Conservation (phyloP, 2,888 invertebrate species). For the Pemphredon lugubris region DNA sequence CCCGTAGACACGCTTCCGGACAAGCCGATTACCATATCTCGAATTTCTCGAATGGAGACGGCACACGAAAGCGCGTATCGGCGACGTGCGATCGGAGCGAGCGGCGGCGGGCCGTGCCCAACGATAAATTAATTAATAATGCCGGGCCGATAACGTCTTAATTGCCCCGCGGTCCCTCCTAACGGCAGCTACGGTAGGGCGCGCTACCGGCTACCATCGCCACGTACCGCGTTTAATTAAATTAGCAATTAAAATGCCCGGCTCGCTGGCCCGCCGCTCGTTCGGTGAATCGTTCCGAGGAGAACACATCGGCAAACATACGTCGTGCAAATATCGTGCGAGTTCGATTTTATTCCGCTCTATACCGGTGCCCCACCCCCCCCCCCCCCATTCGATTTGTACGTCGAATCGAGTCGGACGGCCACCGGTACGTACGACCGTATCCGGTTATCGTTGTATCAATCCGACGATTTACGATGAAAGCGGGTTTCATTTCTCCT, state of each 20-base stretch:
- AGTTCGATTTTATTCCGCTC: conserved; percentile 52
- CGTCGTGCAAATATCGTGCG: conserved; percentile 22
- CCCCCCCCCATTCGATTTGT: conserved; percentile 52
- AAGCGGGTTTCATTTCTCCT: background rate
- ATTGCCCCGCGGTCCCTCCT: conserved; percentile 66
- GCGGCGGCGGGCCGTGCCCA: conserved; percentile 12
- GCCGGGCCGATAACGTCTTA: conserved; percentile 77
- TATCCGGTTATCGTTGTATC: conserved; percentile 46
- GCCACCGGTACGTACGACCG: conserved; percentile 8
- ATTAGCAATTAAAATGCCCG: conserved; percentile 80
- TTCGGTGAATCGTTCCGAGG: conserved; percentile 36
- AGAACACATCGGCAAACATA: conserved; percentile 34
- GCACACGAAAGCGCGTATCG: conserved; percentile 34
- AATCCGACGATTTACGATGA: conserved; percentile 40
- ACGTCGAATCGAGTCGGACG: conserved; percentile 29
- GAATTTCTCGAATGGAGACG: conserved; percentile 15
- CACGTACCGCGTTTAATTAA: conserved; percentile 74
- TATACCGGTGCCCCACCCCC: no score
- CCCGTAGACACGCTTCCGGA: background rate
- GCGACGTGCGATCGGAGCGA: conserved; percentile 40
- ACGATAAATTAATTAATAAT: conserved; percentile 78
- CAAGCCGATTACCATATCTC: conserved; percentile 45
- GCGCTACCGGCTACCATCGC: no score
- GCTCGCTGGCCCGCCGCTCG: conserved; percentile 50
- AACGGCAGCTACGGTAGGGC: conserved; percentile 24